Evolutionary conservation across 2,797 vertebrate species (phyloP).

Genomic region (Labroides dimidiatus): DNA sequence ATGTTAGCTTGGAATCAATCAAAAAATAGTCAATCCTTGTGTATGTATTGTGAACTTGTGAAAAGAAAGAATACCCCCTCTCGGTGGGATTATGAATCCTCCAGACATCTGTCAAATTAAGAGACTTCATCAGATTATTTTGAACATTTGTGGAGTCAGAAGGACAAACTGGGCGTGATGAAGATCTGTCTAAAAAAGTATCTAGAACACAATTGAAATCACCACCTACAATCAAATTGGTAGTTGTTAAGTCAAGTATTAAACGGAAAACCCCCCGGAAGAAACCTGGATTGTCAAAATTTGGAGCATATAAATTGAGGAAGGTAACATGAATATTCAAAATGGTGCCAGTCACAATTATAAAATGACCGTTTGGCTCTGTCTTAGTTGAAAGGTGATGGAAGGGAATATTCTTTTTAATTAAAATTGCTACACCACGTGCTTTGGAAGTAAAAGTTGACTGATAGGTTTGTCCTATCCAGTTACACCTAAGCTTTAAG

Average conservation of each 20-base stretch:
- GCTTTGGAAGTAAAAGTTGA: slow-evolving; percentile 1
- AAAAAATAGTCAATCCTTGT: slow-evolving; percentile 4
- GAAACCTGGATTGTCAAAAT: background rate
- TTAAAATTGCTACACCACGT: background rate
- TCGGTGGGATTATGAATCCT: background rate
- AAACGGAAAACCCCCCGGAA: background rate
- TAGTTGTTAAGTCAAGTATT: background rate
- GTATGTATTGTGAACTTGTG: background rate
- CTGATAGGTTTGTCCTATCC: slow-evolving; percentile 6
- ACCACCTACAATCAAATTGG: background rate
- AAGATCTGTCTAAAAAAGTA: background rate
- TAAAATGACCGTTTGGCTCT: background rate
- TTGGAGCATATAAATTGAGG: background rate
- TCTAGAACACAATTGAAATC: background rate
- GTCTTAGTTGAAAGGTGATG: background rate
- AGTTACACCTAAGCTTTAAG: background rate
- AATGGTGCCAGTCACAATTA: slow-evolving; percentile 1
- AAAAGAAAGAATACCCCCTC: slow-evolving; percentile 7
- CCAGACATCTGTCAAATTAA: background rate
- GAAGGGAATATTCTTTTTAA: slow-evolving; percentile 1
- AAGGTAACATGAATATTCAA: background rate
- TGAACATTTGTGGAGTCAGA: background rate
- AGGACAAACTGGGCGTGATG: background rate
- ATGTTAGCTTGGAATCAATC: background rate
- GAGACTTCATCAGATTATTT: slow-evolving; percentile 1